A percentile compares a stretch with the other conserved stretches of the same genome.
Evolutionary conservation across 2,888 invertebrate species (phyloP).

Genomic region (Cryptops parisi): DNA sequence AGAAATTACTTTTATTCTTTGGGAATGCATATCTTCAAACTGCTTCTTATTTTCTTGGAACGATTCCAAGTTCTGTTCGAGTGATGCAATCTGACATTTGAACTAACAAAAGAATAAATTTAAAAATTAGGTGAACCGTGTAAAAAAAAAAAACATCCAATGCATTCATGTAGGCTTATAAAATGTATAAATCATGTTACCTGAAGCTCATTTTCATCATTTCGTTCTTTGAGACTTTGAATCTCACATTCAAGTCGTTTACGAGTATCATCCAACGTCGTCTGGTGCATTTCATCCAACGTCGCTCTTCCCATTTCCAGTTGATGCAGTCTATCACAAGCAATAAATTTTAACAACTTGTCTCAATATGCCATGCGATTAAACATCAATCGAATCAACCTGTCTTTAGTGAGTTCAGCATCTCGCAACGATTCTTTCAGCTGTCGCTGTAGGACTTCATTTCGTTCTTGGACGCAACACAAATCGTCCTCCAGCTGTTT

Average conservation of each 20-base stretch:
- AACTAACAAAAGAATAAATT: too few species aligned
- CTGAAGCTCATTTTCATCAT: conserved; percentile 6
- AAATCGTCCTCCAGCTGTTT: conserved; percentile 3
- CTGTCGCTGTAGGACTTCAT: background rate
- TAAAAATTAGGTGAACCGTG: too few species aligned
- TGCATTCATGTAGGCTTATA: too few species aligned
- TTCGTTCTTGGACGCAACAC: conserved; percentile 4
- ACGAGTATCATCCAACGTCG: background rate
- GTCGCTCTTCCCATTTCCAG: conserved; percentile 6
- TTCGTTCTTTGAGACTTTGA: conserved; percentile 3
- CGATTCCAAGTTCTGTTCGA: too few species aligned
- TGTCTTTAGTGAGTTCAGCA: conserved; percentile 6
- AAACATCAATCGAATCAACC: too few species aligned
- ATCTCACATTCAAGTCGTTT: conserved; percentile 7
- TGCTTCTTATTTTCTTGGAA: too few species aligned
- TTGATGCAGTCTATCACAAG: conserved; percentile 1
- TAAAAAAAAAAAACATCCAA: too few species aligned
- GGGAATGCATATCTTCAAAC: too few species aligned
- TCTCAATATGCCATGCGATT: background rate
- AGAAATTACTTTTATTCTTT: too few species aligned
- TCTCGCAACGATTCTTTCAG: conserved; percentile 2
- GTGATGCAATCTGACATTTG: too few species aligned
- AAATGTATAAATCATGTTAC: background rate
- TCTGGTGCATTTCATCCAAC: background rate
- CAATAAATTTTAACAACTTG: background rate